Conservation (phyloP, 2,797 vertebrate genomes). For the Leptodactylus fallax region DNA sequence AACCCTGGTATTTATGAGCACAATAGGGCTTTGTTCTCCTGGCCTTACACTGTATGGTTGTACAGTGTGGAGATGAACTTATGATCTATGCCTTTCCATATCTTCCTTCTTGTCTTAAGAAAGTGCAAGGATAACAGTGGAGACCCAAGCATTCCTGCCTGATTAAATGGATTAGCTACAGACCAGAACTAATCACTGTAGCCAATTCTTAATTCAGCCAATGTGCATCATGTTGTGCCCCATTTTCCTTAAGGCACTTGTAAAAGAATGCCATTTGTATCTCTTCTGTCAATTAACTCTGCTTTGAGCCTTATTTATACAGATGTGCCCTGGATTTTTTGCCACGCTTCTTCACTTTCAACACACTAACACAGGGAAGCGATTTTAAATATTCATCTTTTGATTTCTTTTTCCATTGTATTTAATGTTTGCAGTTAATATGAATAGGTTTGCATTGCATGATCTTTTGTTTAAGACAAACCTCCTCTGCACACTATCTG, state of each 20-base stretch:
- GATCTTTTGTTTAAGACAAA: not conserved
- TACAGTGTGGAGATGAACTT: conserved; percentile 38
- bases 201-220: conserved; percentile 59
- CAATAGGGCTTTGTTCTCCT: conserved; percentile 26
- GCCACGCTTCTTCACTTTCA: conserved; percentile 52
- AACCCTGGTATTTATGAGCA: conserved; percentile 20
- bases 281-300: conserved; percentile 58
- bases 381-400: conserved; percentile 54
- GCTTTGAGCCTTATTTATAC: conserved; percentile 58
- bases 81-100: conserved; percentile 35
- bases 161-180: conserved; percentile 59
- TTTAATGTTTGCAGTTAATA: conserved; percentile 35
- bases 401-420: conserved; percentile 15
- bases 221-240: conserved; percentile 57
- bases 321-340: conserved; percentile 55
- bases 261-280: conserved; percentile 59
- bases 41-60: conserved; percentile 32
- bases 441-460: conserved; percentile 18
- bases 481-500: not conserved
- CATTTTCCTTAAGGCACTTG: conserved; percentile 58
- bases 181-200: conserved; percentile 61
- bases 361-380: conserved; percentile 16
- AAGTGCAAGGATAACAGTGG: conserved; percentile 47
- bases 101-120: conserved; percentile 40
- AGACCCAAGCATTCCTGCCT: conserved; percentile 53